Conservation (phyloP, 2,113 vertebrate species). For the Sphyrna mokarran region DNA sequence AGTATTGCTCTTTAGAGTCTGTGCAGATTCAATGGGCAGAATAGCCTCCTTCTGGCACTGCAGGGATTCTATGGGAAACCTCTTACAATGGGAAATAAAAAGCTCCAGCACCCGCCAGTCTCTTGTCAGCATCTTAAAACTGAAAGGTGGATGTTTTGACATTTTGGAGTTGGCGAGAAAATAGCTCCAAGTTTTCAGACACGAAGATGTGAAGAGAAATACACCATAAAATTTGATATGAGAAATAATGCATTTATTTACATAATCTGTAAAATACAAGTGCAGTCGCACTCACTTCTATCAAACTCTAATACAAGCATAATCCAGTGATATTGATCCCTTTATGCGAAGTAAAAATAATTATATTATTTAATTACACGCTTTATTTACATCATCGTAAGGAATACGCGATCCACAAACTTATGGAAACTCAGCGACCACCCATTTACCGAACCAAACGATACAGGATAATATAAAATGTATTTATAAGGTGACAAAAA, state of each 20-base stretch:
- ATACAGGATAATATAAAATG: neutral
- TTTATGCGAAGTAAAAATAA: neutral
- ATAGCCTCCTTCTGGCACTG: too few relatives aligned
- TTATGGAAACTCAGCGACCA: too few relatives aligned
- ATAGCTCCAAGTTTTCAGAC: too few relatives aligned
- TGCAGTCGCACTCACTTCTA: neutral
- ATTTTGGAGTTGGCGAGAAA: neutral
- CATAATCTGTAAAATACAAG: neutral
- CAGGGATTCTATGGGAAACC: neutral
- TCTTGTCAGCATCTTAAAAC: neutral
- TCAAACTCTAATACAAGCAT: neutral
- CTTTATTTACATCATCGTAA: neutral
- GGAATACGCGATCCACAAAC: neutral
- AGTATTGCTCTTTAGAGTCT: too few relatives aligned
- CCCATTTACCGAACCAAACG: neutral
- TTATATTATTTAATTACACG: neutral
- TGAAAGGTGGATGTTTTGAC: neutral
- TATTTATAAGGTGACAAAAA: neutral
- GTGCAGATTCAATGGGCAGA: too few relatives aligned
- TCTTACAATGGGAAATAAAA: neutral
- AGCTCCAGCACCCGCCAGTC: neutral
- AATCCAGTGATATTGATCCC: neutral
- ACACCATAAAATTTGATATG: neutral
- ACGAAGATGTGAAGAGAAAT: neutral
- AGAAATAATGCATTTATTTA: constrained; percentile 16